A percentile compares a stretch with the other conserved stretches of the same genome.
These are phyloP conservation scores for Pelusios castaneus DNA, from an alignment of 2,113 vertebrate genomes.

Conservation along the genomic window DNA sequence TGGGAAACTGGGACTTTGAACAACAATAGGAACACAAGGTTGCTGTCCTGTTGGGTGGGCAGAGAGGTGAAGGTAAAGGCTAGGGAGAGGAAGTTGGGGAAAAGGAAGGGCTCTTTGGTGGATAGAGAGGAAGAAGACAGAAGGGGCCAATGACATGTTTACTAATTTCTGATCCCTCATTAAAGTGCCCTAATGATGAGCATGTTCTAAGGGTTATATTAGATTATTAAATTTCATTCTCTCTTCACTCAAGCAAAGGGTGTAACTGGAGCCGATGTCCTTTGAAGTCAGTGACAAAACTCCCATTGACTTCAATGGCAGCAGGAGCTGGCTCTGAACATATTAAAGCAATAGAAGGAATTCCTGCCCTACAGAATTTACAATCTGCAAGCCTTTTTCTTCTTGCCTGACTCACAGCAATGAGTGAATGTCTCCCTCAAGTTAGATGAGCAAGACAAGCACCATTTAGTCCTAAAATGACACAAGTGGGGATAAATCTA, in stretches of 20 bases:
- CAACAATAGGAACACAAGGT: slow-evolving; percentile 29
- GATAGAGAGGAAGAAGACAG: slow-evolving; percentile 15
- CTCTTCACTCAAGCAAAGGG: not conserved
- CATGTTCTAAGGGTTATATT: not conserved
- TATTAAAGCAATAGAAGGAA: slow-evolving; percentile 34
- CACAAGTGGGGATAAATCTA: slow-evolving; percentile 28
- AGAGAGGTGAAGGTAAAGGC: not conserved
- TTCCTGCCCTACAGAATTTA: slow-evolving; percentile 8
- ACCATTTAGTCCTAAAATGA: not conserved
- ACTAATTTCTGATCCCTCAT: slow-evolving; percentile 66
- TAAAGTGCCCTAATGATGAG: not conserved
- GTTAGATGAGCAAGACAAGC: not conserved
- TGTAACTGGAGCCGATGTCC: not conserved
- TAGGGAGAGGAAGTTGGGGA: not conserved
- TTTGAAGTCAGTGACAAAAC: not conserved
- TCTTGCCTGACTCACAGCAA: not conserved
- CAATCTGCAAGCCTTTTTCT: not conserved
- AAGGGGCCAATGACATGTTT: slow-evolving; percentile 21
- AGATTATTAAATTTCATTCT: not conserved
- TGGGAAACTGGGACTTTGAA: slow-evolving; percentile 43
- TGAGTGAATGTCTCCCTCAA: not conserved
- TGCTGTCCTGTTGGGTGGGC: slow-evolving; percentile 21
- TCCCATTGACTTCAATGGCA: slow-evolving; percentile 20
- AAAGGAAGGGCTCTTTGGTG: not conserved
- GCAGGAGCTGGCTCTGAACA: slow-evolving; percentile 58